Base-by-base conservation (phyloP, 1,140 invertebrate species). In the Brachionus sp. region DNA sequence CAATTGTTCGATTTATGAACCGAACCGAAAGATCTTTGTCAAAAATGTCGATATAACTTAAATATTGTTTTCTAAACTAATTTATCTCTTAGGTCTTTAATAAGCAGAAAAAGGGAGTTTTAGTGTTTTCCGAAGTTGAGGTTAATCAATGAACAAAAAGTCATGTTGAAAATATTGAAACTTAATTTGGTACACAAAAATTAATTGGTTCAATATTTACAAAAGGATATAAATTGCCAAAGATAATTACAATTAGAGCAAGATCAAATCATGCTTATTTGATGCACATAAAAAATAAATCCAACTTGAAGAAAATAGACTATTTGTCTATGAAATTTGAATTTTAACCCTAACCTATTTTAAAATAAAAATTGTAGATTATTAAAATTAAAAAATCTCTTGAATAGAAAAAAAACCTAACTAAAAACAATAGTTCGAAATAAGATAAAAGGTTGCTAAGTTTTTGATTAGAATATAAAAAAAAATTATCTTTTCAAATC, bases 101-200 rank as follows among this genome's bases (percentile, higher is more conserved):
- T 9, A 57, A 57, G 50, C 50, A 66, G 25, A 37, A 66, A 66
- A 66, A 66, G 64, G 64, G 64, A 66, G 64, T 66, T 66, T 66
- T 66, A 33, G 64, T 66, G 64, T 66, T 66, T 66, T 66, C 29
- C 64, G 25, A 66, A 66, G 64, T 66, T 13, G 64, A 57, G 50
- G 50, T 19, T 57, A 57, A 57, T 57, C 50, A 57, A 57, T 19
- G 50, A 3, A 57, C n/a, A 57, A 16, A 57, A 66, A 66, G 64
- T 33, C 25, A 66, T 33, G 33, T 37, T 66, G 25, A 66, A 66
- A 66, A 66, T 66, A 66, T 66, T 33, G 25, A 66, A 66, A n/a
- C 33, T 37, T 66, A 66, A 66, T 66, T 66, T 66, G 64, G 64
- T 33, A 37, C 64, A 66, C 25, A 66, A 13, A 66, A 66, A 66